Evolutionary conservation across 2,797 vertebrate genomes (phyloP).

Genomic region (Argentina silus): DNA sequence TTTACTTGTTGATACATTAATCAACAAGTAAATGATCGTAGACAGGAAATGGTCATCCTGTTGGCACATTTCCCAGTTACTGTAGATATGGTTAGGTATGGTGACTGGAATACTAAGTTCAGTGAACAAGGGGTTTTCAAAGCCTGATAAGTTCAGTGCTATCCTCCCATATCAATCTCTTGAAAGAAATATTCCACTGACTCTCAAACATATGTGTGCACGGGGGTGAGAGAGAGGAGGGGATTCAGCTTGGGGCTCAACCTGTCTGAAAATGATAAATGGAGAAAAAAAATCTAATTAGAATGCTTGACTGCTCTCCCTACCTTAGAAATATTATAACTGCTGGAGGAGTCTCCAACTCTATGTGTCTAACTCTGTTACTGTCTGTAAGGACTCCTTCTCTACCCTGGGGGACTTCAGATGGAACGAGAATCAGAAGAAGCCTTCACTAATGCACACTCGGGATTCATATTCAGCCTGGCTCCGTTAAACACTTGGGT

Average conservation of each 20-base stretch:
- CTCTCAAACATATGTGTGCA: constrained; percentile 21
- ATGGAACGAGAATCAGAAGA: constrained; percentile 12
- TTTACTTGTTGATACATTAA: too few species aligned
- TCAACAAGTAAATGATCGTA: too few species aligned
- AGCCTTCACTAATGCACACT: constrained; percentile 3
- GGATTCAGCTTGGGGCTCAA: constrained; percentile 37
- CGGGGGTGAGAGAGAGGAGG: constrained; percentile 24
- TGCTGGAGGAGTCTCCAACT: constrained; percentile 20
- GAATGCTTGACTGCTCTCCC: constrained; percentile 36
- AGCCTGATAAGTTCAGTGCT: background rate
- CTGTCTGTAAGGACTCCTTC: constrained; percentile 39
- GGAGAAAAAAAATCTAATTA: constrained; percentile 13
- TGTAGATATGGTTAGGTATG: too few species aligned
- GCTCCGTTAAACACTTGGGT: constrained; percentile 9
- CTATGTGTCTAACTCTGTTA: constrained; percentile 9
- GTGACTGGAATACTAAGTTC: too few species aligned
- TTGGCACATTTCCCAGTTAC: too few species aligned
- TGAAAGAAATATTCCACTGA: background rate
- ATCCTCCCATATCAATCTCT: background rate
- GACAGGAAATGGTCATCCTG: background rate
- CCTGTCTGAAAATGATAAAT: constrained; percentile 49
- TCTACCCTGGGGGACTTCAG: constrained; percentile 28
- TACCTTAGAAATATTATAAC: constrained; percentile 20
- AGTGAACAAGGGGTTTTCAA: too few species aligned
- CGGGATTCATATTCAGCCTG: background rate